phyloP scores from a whole-genome alignment of 2,113 vertebrate genomes.

The Petaurus breviceps region DNA sequence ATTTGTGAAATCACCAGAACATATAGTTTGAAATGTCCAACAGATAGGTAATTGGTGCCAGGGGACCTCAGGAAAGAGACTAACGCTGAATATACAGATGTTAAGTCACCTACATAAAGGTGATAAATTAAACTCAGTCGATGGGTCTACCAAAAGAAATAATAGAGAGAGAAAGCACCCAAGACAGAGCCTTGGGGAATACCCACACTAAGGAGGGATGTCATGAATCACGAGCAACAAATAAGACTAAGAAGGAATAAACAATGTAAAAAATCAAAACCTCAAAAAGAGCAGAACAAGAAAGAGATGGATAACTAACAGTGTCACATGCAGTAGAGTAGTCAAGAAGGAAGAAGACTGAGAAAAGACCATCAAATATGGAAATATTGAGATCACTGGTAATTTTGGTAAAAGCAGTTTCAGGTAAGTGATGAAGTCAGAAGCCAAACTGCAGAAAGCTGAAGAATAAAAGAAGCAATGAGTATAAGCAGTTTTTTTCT shows the following conservation, averaged over 20 bases:
- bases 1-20: background rate
- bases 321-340: background rate
- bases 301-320: background rate
- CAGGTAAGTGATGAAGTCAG: background rate
- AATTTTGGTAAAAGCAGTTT: background rate
- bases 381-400: background rate
- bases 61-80: background rate
- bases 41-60: background rate
- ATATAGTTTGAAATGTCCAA: background rate
- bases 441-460: background rate
- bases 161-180: background rate
- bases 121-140: background rate
- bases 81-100: background rate
- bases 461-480: background rate
- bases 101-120: background rate
- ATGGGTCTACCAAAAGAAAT: background rate
- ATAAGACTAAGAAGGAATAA: background rate
- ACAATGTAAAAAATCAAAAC: background rate
- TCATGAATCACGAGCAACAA: background rate
- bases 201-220: background rate
- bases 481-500: background rate
- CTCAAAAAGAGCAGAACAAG: background rate
- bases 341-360: background rate
- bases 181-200: background rate
- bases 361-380: background rate